Evolutionary conservation across 2,797 vertebrate genomes (phyloP).

Genomic region (Danio albolineatus): DNA sequence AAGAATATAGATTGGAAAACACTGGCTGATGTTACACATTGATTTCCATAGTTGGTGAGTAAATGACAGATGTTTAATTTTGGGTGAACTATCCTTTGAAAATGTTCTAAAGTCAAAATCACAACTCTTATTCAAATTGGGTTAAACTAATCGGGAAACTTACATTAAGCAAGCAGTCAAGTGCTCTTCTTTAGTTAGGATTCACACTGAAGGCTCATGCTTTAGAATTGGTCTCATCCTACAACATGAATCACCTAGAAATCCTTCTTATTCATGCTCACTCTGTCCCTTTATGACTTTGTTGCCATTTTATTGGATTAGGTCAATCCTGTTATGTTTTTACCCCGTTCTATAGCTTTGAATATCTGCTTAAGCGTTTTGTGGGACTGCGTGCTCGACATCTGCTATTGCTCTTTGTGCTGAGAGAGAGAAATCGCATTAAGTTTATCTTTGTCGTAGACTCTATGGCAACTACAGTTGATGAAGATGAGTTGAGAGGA

Average conservation of each 20-base stretch:
- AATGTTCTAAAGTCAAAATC: no score
- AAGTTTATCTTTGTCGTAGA: slow-evolving; percentile 54
- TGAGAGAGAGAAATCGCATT: slow-evolving; percentile 33
- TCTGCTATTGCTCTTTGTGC: slow-evolving; percentile 51
- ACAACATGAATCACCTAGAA: neutral
- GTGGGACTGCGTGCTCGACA: slow-evolving; percentile 42
- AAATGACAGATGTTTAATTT: no score
- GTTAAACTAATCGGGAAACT: no score
- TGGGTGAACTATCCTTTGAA: no score
- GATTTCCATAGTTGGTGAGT: no score
- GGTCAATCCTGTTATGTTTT: slow-evolving; percentile 9
- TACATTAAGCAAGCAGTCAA: no score
- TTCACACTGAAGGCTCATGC: no score
- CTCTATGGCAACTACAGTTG: slow-evolving; percentile 73
- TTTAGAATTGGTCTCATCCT: neutral
- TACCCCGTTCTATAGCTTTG: slow-evolving; percentile 2
- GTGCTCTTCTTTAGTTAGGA: no score
- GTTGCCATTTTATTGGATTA: slow-evolving; percentile 12
- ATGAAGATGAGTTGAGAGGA: slow-evolving; percentile 49
- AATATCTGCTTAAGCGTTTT: slow-evolving; percentile 16
- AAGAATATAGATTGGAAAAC: no score
- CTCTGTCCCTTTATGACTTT: neutral
- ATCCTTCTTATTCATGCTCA: neutral
- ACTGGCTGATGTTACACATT: no score
- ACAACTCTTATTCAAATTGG: no score